Conservation (phyloP, 1,140 invertebrate genomes). For the Chlorops oryzae region DNA sequence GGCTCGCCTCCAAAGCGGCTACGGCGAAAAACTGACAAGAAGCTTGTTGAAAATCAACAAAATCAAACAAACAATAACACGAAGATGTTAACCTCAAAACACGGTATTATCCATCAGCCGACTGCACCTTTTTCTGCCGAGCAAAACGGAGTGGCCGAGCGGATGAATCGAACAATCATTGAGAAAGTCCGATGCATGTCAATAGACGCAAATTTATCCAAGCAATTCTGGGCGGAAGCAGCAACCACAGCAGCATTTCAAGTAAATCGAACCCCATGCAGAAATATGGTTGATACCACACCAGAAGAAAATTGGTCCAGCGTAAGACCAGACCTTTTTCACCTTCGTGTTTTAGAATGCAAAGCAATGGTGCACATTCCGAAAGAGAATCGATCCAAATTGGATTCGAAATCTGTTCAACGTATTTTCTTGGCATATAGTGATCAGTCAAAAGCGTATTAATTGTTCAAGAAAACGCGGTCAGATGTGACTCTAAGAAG, state of each 20-base stretch:
- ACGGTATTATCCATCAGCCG: slow-evolving; percentile 18
- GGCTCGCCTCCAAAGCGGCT: too few relatives aligned
- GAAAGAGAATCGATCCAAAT: slow-evolving; percentile 15
- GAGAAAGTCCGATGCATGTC: slow-evolving; percentile 26
- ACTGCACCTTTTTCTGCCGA: slow-evolving; percentile 32
- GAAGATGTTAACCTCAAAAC: too few relatives aligned
- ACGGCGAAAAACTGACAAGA: too few relatives aligned
- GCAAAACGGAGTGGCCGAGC: slow-evolving; percentile 35
- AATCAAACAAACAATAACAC: too few relatives aligned
- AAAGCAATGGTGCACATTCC: slow-evolving; percentile 16
- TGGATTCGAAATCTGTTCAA: slow-evolving; percentile 16
- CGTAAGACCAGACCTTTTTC: slow-evolving; percentile 24
- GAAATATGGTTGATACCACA: slow-evolving; percentile 13
- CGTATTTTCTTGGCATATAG: background rate
- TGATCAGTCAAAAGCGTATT: too few relatives aligned
- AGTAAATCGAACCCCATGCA: slow-evolving; percentile 21
- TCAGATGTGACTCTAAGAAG: too few relatives aligned
- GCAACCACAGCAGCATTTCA: slow-evolving; percentile 22
- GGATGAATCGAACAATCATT: slow-evolving; percentile 28
- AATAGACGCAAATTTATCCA: slow-evolving; percentile 14
- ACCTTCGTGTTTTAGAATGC: slow-evolving; percentile 31
- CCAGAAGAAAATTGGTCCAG: slow-evolving; percentile 35
- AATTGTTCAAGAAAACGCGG: too few relatives aligned
- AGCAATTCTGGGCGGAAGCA: slow-evolving; percentile 35
- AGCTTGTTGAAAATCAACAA: too few relatives aligned